Evolutionary conservation across 2,888 invertebrate species (phyloP).

Genomic region (Nezara viridula): DNA sequence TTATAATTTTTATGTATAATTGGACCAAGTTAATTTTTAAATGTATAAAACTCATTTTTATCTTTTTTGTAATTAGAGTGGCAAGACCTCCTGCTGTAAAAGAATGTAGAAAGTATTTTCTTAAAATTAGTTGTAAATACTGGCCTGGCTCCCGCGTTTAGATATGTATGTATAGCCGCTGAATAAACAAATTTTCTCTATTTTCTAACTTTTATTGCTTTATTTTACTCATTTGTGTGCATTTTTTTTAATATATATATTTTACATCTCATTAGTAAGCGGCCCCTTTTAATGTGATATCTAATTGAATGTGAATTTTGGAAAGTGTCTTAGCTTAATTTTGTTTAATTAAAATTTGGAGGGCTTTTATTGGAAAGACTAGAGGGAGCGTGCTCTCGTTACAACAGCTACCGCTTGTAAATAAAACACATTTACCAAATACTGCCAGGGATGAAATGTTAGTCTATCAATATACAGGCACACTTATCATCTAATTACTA

Average conservation of each 20-base stretch:
- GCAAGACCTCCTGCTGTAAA: constrained; percentile 60
- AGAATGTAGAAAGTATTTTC: constrained; percentile 63
- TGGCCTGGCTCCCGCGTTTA: constrained; percentile 59
- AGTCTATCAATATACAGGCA: not conserved
- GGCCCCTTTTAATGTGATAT: constrained; percentile 53
- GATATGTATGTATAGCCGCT: constrained; percentile 59
- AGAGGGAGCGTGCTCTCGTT: not conserved
- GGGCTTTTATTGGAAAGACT: constrained; percentile 24
- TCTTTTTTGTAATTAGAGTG: constrained; percentile 63
- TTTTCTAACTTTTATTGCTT: constrained; percentile 54
- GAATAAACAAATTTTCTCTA: constrained; percentile 58
- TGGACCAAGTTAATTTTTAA: constrained; percentile 65
- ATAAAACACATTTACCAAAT: not conserved
- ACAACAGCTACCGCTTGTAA: constrained; percentile 37
- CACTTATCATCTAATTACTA: not conserved
- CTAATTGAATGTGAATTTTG: constrained; percentile 29
- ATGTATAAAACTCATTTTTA: constrained; percentile 64
- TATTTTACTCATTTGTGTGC: constrained; percentile 55
- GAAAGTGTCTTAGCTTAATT: constrained; percentile 33
- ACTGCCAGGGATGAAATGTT: constrained; percentile 53
- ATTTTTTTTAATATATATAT: constrained; percentile 45
- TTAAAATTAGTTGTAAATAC: constrained; percentile 64
- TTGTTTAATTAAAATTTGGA: constrained; percentile 12
- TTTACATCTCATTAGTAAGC: constrained; percentile 10
- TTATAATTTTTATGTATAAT: constrained; percentile 65